phyloP scores from a whole-genome alignment of 2,797 vertebrate genomes.

The Melanotaenia nigrans region DNA sequence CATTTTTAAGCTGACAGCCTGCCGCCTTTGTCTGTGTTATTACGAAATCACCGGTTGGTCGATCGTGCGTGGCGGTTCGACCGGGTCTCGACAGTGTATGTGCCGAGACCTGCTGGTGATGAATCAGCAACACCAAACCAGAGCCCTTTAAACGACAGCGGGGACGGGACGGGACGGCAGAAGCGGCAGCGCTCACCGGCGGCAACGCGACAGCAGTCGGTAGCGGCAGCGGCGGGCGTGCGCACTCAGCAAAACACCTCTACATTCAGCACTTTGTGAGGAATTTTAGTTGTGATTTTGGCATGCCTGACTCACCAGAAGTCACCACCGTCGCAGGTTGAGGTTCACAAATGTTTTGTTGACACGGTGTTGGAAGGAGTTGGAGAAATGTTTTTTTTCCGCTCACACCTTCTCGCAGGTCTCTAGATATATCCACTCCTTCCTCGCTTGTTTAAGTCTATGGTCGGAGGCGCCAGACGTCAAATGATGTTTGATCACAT shows the following conservation, averaged over 20 bases:
- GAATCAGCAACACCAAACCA: conserved; percentile 79
- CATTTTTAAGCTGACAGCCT: conserved; percentile 54
- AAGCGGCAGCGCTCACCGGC: conserved; percentile 36
- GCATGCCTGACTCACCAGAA: conserved; percentile 75
- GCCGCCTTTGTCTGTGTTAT: conserved; percentile 71
- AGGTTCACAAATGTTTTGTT: conserved; percentile 41
- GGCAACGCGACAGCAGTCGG: conserved; percentile 17
- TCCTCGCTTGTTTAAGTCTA: conserved; percentile 80
- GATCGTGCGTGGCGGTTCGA: conserved; percentile 32
- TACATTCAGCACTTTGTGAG: conserved; percentile 69
- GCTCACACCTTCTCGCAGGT: conserved; percentile 69
- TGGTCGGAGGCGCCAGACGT: conserved; percentile 86
- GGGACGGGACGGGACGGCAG: conserved; percentile 17
- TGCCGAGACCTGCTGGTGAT: conserved; percentile 62
- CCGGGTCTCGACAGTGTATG: conserved; percentile 40
- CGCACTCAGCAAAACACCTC: conserved; percentile 72
- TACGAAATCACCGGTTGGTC: conserved; percentile 46
- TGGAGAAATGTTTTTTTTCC: conserved; percentile 62
- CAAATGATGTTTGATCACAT: conserved; percentile 98
- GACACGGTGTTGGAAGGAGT: conserved; percentile 53
- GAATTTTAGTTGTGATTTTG: conserved; percentile 30
- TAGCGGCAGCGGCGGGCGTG: conserved; percentile 33
- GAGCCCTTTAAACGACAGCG: conserved; percentile 63
- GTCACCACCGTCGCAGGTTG: conserved; percentile 51
- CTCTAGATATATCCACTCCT: conserved; percentile 74